These are phyloP conservation scores for Nipponia nippon DNA, from an alignment of 2,113 vertebrate genomes.

Conservation along the genomic window DNA sequence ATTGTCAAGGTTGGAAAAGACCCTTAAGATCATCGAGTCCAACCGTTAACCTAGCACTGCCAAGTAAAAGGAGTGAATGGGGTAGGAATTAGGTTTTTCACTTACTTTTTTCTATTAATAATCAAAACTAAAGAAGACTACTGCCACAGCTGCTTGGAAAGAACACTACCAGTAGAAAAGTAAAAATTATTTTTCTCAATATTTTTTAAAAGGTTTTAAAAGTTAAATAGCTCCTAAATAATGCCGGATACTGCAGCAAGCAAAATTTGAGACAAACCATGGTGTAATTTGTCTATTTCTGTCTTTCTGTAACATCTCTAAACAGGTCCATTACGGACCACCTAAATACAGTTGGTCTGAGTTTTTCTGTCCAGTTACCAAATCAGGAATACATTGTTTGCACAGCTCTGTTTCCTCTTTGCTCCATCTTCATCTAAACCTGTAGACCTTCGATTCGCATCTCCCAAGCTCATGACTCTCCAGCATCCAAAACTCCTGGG, in stretches of 20 bases:
- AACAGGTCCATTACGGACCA: neutral
- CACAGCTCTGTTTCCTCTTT: neutral
- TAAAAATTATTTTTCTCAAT: neutral
- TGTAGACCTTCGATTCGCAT: neutral
- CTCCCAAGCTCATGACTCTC: neutral
- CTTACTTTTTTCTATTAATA: neutral
- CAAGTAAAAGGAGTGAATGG: neutral
- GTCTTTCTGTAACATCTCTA: neutral
- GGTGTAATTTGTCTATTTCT: neutral
- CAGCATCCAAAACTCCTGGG: neutral
- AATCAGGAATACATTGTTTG: neutral
- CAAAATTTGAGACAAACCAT: neutral
- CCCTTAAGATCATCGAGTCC: no score
- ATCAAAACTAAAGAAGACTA: neutral
- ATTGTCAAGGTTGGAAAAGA: no score
- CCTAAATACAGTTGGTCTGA: neutral
- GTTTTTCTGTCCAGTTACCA: neutral
- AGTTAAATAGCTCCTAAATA: neutral
- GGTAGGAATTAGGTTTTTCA: neutral
- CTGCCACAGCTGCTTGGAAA: neutral
- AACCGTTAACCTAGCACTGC: no score
- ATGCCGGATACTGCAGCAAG: neutral
- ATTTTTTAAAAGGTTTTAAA: neutral
- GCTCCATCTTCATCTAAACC: neutral
- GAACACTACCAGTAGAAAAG: neutral